phyloP scores from a whole-genome alignment of 2,888 invertebrate species.

The Acanthococcus lagerstroemiae region DNA sequence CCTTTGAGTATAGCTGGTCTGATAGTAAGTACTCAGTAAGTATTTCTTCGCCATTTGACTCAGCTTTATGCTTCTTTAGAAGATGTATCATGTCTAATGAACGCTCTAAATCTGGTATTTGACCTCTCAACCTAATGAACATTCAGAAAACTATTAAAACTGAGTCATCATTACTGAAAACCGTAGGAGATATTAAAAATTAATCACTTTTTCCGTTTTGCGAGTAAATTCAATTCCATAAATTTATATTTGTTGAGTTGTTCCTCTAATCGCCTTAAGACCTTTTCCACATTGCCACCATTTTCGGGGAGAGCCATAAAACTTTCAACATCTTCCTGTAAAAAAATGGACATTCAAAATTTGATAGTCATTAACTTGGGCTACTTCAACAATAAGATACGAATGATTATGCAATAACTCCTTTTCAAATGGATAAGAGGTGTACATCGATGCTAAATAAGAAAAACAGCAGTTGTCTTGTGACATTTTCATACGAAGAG shows the following conservation, averaged over 20 bases:
- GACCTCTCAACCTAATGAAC: conserved; percentile 56
- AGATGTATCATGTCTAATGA: conserved; percentile 86
- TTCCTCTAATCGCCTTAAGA: conserved; percentile 77
- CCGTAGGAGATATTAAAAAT: neutral
- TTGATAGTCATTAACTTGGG: neutral
- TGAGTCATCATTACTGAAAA: neutral
- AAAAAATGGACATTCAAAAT: neutral
- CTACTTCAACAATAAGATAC: neutral
- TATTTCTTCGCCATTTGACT: conserved; percentile 47
- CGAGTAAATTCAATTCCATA: conserved; percentile 85
- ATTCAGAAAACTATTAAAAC: neutral
- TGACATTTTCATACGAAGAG: neutral
- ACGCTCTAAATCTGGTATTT: conserved; percentile 88
- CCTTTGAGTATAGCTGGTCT: conserved; percentile 81
- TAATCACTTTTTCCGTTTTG: conserved; percentile 62
- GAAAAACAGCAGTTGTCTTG: too few species aligned
- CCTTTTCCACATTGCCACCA: conserved; percentile 70
- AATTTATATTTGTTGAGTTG: conserved; percentile 93
- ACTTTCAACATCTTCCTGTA: conserved; percentile 82
- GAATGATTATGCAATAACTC: too few species aligned
- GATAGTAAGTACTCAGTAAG: conserved; percentile 86
- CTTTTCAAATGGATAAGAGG: too few species aligned
- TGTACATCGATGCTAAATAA: too few species aligned
- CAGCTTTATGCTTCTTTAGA: conserved; percentile 62
- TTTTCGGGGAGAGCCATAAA: conserved; percentile 81